These are phyloP conservation scores for Netelia virgata DNA, from an alignment of 2,888 invertebrate species.

Conservation along the genomic window DNA sequence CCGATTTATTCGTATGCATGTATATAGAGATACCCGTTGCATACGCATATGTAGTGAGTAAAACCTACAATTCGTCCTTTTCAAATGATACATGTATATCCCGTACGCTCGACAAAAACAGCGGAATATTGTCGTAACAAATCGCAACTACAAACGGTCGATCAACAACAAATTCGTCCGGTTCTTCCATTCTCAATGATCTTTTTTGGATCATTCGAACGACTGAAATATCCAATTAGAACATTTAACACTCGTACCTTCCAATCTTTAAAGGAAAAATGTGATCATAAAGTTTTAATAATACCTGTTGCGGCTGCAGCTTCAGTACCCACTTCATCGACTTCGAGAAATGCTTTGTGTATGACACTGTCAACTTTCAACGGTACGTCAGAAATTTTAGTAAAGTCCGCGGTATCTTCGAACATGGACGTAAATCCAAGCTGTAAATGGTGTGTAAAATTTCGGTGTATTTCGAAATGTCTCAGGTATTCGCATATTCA, in stretches of 20 bases:
- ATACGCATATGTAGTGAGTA: not conserved
- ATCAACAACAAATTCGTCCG: conserved; percentile 81
- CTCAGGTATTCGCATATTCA: not conserved
- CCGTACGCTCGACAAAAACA: conserved; percentile 80
- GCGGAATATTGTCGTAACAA: conserved; percentile 77
- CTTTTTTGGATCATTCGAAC: conserved; percentile 76
- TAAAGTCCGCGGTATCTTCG: conserved; percentile 83
- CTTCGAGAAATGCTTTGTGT: conserved; percentile 87
- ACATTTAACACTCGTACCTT: not conserved
- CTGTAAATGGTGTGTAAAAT: conserved; percentile 74
- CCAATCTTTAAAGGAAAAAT: not conserved
- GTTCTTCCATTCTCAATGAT: conserved; percentile 67
- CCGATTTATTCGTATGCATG: no score
- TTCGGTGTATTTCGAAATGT: not conserved
- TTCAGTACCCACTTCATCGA: conserved; percentile 87
- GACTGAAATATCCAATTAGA: conserved; percentile 70
- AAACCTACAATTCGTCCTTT: conserved; percentile 79
- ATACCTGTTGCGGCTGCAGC: conserved; percentile 87
- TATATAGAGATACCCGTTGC: no score
- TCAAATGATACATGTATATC: conserved; percentile 71
- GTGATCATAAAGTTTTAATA: conserved; percentile 41
- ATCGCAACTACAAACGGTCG: conserved; percentile 84
- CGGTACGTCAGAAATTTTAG: conserved; percentile 80
- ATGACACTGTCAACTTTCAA: conserved; percentile 84
- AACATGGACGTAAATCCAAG: conserved; percentile 85